phyloP scores from a whole-genome alignment of 2,888 invertebrate species.

The Mechanitis messenoides region DNA sequence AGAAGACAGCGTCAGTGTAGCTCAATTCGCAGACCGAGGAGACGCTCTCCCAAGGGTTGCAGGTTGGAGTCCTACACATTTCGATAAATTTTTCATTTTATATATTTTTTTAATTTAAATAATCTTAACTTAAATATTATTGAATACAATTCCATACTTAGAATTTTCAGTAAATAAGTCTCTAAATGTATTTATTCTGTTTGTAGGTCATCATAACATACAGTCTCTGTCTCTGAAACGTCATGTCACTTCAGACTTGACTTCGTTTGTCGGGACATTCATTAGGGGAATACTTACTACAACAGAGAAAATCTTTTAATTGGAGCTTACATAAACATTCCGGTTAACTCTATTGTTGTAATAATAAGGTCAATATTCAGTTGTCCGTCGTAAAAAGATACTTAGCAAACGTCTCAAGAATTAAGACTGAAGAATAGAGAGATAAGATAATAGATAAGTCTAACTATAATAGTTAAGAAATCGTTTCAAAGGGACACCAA shows the following conservation, averaged over 20 bases:
- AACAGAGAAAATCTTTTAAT: conserved; percentile 38
- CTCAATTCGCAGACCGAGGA: too few species aligned
- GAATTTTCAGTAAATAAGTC: background rate
- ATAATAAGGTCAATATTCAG: conserved; percentile 32
- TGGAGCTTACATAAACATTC: conserved; percentile 31
- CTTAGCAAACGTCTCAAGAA: conserved; percentile 50
- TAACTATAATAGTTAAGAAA: too few species aligned
- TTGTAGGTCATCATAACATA: conserved; percentile 37
- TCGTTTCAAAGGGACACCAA: conserved; percentile 42
- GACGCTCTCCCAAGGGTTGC: too few species aligned
- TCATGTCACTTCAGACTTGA: conserved; percentile 36
- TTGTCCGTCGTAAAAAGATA: conserved; percentile 35
- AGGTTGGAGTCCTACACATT: too few species aligned
- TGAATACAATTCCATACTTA: too few species aligned
- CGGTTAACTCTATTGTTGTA: conserved; percentile 30
- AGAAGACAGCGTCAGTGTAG: too few species aligned
- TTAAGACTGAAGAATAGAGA: conserved; percentile 40
- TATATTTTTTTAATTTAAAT: too few species aligned
- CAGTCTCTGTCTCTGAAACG: conserved; percentile 31
- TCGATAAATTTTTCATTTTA: too few species aligned
- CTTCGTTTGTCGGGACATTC: conserved; percentile 38
- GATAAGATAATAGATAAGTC: conserved; percentile 48
- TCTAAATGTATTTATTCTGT: conserved; percentile 10
- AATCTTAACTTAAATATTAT: too few species aligned
- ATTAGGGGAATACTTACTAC: conserved; percentile 46